Evolutionary conservation across 2,113 vertebrate genomes (phyloP), one percentile per base, ranked within the genome.

Genomic region (Scytalopus superciliaris): DNA sequence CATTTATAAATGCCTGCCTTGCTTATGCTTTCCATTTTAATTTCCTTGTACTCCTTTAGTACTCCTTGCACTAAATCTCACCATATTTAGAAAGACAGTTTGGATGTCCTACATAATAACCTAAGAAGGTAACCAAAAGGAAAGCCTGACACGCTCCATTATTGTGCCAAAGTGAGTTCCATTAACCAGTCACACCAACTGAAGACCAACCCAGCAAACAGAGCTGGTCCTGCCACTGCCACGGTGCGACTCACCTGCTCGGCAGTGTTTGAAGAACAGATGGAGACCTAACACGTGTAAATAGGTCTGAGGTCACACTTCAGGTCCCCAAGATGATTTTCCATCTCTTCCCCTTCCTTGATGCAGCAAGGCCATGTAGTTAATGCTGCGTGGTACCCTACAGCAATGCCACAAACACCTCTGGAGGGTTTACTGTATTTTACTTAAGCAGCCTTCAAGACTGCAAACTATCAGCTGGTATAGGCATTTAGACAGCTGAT

Each of bases 1-100:
- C 91, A 93, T 93, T 96, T 96, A 96, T 96, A 95, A 96, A 94
- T 73, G 94, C 91, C 94, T 90, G 79, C 89, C 83, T 96, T 83
- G 87, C 87, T 79, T 91, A 35, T 10, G 86, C 81, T 93, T 92
- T 91, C 84, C 93, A 83, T 92, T 93, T 95, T 96, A 95, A 93
- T 92, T 96, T 92, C 89, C 87, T 87, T 82, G 64, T 80, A 80
- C 70, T 86, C 72, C 82, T 90, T 87, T 67, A 83, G 66, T 24
- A 79, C 67, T 90, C 75, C 91, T 93, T 72, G 73, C 69, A 84
- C 88, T 94, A 94, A 89, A 90, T 84, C 90, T 90, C 37, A 17
- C 88, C 40, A 3, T 70, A 93, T 59, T 95, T 78, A 88, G 82
- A 40, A 60, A 63, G 92, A 88, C 68, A 90, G 57, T 85, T 90